Conservation (phyloP, 2,113 vertebrate genomes). For the Plectropomus leopardus region DNA sequence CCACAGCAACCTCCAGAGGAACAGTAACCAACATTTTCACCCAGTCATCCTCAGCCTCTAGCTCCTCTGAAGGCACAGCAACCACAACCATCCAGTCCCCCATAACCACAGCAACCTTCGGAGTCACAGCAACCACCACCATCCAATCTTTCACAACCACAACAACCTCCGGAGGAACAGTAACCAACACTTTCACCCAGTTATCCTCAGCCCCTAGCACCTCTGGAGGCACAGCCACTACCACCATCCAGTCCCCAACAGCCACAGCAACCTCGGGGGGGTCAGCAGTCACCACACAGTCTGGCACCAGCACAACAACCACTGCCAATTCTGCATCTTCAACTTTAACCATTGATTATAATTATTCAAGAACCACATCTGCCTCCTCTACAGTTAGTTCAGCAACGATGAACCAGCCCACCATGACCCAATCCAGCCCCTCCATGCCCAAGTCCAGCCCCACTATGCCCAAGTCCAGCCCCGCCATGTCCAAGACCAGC, state of each 20-base stretch:
- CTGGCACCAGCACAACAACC: conserved; percentile 11
- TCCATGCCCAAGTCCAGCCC: no score
- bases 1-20: no score
- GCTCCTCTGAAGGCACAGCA: neutral
- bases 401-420: neutral
- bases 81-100: neutral
- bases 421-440: no score
- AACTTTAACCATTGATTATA: neutral
- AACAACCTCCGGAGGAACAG: neutral
- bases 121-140: neutral
- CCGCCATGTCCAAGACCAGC: no score
- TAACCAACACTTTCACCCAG: neutral
- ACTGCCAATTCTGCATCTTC: conserved; percentile 9
- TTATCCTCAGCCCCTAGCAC: neutral
- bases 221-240: neutral
- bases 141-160: neutral
- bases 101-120: neutral
- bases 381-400: conserved; percentile 5
- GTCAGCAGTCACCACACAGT: neutral
- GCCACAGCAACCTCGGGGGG: neutral
- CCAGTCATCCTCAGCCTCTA: neutral
- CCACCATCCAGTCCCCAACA: neutral
- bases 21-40: no score
- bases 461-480: no score
- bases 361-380: neutral